Percentiles rank a stretch among this genome's conserved stretches.
These are phyloP conservation scores for Epinephelus awoara DNA, from an alignment of 2,797 vertebrate genomes.

Conservation along the genomic window DNA sequence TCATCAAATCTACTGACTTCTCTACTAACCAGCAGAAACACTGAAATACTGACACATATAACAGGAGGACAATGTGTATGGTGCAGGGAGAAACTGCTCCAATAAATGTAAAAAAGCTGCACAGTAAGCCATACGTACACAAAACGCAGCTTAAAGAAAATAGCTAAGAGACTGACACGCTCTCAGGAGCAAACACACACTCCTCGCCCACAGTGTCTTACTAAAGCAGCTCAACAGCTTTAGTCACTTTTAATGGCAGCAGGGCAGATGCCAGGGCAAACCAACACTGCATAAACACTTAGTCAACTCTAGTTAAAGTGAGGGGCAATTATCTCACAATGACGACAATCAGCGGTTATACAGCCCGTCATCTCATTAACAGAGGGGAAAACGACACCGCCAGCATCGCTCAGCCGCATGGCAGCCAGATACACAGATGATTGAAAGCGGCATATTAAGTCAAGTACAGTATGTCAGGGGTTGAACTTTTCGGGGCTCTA, in stretches of 20 bases:
- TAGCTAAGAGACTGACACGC: slow-evolving; percentile 14
- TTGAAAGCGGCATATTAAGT: slow-evolving; percentile 29
- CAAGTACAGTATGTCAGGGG: background rate
- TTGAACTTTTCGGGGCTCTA: slow-evolving; percentile 18
- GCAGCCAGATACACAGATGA: slow-evolving; percentile 35
- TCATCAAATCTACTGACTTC: slow-evolving; percentile 17
- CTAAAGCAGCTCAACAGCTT: slow-evolving; percentile 56
- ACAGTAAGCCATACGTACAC: background rate
- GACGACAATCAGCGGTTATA: slow-evolving; percentile 72
- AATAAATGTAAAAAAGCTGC: background rate
- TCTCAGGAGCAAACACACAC: slow-evolving; percentile 17
- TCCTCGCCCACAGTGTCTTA: slow-evolving; percentile 37
- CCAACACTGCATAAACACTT: slow-evolving; percentile 74
- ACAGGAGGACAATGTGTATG: background rate
- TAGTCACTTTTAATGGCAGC: slow-evolving; percentile 73
- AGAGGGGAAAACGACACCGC: slow-evolving; percentile 37
- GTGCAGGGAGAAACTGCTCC: background rate
- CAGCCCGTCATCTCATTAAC: slow-evolving; percentile 67
- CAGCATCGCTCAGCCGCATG: slow-evolving; percentile 39
- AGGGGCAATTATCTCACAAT: slow-evolving; percentile 73
- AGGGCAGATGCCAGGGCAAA: slow-evolving; percentile 68
- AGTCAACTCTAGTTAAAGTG: slow-evolving; percentile 73
- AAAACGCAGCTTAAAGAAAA: slow-evolving; percentile 20
- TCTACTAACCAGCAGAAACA: background rate
- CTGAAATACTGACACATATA: background rate